Percentiles rank a stretch among this genome's conserved stretches.
phyloP scores from a whole-genome alignment of 2,888 invertebrate species.

The Platerodrilus igneus region DNA sequence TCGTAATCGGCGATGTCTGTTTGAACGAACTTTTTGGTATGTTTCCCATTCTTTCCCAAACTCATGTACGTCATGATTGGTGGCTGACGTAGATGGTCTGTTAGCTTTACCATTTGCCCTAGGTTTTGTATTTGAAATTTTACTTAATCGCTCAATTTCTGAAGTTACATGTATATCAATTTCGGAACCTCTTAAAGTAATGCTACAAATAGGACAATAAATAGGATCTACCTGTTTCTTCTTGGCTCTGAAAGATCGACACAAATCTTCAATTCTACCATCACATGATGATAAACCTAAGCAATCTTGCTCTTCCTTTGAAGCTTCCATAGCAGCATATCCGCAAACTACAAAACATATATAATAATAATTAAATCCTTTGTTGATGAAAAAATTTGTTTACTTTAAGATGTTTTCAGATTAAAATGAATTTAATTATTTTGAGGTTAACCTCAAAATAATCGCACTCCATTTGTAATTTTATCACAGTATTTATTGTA shows the following conservation, averaged over 20 bases:
- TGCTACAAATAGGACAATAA: constrained; percentile 87
- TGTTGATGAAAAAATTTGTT: too few species aligned
- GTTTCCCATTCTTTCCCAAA: constrained; percentile 66
- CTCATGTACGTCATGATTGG: constrained; percentile 45
- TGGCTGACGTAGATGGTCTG: constrained; percentile 49
- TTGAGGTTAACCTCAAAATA: too few species aligned
- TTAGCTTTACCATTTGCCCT: constrained; percentile 41
- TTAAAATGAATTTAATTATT: too few species aligned
- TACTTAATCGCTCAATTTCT: constrained; percentile 71
- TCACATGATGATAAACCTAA: too few species aligned
- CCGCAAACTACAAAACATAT: too few species aligned
- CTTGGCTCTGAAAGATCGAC: constrained; percentile 51
- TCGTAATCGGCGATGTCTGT: constrained; percentile 63
- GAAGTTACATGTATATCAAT: constrained; percentile 76
- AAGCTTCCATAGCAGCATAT: too few species aligned
- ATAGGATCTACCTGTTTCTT: constrained; percentile 62
- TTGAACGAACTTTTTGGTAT: constrained; percentile 68
- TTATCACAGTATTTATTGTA: too few species aligned
- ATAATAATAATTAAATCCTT: too few species aligned
- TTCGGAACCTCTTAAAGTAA: constrained; percentile 76
- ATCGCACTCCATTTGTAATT: too few species aligned
- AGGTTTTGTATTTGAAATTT: constrained; percentile 47
- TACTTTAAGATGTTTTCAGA: too few species aligned
- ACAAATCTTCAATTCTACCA: constrained; percentile 44
- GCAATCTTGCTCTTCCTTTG: too few species aligned